Base-by-base conservation (phyloP, 2,797 vertebrate genomes). In the Urosaurus nigricauda region DNA sequence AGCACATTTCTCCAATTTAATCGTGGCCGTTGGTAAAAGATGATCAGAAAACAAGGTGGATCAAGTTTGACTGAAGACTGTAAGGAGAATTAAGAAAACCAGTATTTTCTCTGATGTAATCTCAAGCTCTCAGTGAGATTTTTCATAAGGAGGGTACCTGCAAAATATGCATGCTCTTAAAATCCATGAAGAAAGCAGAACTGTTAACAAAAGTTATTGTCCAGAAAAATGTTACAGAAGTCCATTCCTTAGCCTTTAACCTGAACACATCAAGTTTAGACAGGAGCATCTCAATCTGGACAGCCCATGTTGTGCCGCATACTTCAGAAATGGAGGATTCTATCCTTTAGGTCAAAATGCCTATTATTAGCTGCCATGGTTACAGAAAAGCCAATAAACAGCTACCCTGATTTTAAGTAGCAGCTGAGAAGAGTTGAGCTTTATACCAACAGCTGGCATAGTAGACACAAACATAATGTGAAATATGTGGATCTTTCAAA, bases 21-120 rank as follows among this genome's bases (percentile, higher is more conserved):
- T 77, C 17, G 47, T 24, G 70, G 70, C 60, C 73, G 71, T 84
- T 83, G 74, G 58, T 86, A 65, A 68, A 86, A 11, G 79, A 35
- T 88, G 82, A 77, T 32, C 87, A 94, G 89, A 78, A 91, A 88
- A 90, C 53, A 87, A 91, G 51, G 13, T 32, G 60, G 83, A 90
- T 85, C 70, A 90, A 90, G 47, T 0, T 0, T 24, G 37, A 29
- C 0, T 56, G 0, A 0, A 56, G 84, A 86, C 40, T 85, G 77
- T 1, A 51, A 71, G 32, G 63, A 68, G 35, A 92, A 88, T 88
- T 85, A 87, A 90, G 78, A 56, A 43, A 71, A 79, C 43, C 79
- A 89, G 81, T 0, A 9, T 85, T 79, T 53, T 91, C 83, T 88
- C 0, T 47, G 16, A 40, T 35, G 0, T 70, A 1, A 0, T 24